phyloP scores from a whole-genome alignment of 1,140 invertebrate species.

The Frieseomelitta varia region DNA sequence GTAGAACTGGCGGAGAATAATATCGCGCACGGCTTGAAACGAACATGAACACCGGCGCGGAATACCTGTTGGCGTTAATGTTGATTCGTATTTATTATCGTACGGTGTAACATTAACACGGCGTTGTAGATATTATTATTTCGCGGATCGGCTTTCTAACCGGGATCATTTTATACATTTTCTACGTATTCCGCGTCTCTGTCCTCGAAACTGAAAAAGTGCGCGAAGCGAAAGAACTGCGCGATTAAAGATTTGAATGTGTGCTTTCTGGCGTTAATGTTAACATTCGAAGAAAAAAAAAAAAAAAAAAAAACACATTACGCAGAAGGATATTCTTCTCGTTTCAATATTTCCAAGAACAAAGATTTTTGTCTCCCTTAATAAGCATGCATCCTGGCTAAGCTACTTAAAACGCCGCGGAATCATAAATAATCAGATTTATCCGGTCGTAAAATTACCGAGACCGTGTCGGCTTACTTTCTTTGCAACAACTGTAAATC shows the following conservation, averaged over 20 bases:
- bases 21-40: neutral
- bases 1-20: neutral
- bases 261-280: no score
- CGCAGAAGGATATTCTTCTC: no score
- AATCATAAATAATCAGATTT: conserved; percentile 49
- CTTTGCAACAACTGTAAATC: conserved; percentile 23
- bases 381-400: conserved; percentile 1
- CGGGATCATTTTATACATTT: no score
- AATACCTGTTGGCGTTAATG: neutral
- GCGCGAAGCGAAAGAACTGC: no score
- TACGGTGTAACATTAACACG: neutral
- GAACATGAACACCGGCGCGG: neutral
- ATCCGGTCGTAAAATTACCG: conserved; percentile 43
- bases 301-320: no score
- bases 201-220: no score
- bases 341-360: conserved; percentile 27
- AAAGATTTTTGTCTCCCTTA: conserved; percentile 11
- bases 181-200: no score
- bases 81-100: neutral
- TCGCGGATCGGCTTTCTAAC: neutral
- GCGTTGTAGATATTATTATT: neutral
- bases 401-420: conserved; percentile 30
- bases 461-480: conserved; percentile 25
- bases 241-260: no score
- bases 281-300: no score